Evolutionary conservation across 2,797 vertebrate genomes (phyloP).

Genomic region (Pteropus rufus): DNA sequence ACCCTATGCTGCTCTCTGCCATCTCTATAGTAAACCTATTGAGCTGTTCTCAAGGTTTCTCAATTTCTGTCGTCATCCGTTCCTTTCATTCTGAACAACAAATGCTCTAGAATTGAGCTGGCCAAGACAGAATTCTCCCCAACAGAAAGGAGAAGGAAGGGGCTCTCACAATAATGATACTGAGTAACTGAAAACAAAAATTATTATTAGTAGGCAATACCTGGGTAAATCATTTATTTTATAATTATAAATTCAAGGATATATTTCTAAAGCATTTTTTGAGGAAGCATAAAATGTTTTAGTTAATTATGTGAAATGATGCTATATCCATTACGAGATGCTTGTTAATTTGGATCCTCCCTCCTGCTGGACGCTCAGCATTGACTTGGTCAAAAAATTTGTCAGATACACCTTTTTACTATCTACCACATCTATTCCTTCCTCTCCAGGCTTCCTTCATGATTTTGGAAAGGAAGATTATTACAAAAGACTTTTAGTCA

Average conservation of each 20-base stretch:
- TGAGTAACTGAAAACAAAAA: not conserved
- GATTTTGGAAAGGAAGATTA: not conserved
- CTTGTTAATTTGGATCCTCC: not conserved
- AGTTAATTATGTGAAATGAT: not conserved
- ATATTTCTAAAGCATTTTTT: not conserved
- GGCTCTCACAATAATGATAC: not conserved
- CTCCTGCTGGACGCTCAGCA: not conserved
- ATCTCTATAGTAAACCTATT: not conserved
- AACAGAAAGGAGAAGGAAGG: not conserved
- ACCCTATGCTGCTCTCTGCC: not conserved
- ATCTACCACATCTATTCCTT: not conserved
- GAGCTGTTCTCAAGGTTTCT: not conserved
- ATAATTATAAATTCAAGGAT: conserved; percentile 7
- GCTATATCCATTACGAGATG: not conserved
- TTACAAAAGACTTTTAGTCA: not conserved
- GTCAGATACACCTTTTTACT: not conserved
- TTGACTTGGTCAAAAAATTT: not conserved
- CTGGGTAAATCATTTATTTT: not conserved
- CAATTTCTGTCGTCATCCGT: not conserved
- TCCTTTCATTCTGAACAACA: not conserved
- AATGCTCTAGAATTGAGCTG: not conserved
- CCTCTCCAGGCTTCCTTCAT: not conserved
- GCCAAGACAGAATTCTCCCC: not conserved
- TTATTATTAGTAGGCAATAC: not conserved
- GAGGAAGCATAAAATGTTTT: not conserved